Conservation (phyloP, 1,140 invertebrate genomes). For the Pachypeltis micranthus region DNA sequence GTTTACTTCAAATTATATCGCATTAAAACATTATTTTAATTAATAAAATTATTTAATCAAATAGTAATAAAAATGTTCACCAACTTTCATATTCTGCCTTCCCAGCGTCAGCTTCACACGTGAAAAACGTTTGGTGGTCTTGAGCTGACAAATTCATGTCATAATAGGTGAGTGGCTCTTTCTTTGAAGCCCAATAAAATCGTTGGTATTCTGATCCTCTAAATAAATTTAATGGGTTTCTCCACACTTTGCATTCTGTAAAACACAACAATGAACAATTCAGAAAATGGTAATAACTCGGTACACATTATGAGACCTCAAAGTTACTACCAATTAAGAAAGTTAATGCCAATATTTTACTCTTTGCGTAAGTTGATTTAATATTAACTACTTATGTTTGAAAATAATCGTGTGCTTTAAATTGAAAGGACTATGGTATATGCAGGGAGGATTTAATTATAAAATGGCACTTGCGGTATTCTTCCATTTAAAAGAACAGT, state of each 20-base stretch:
- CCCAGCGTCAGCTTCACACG: constrained; percentile 78
- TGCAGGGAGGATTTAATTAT: too few species aligned
- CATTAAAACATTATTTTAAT: background rate
- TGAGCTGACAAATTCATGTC: constrained; percentile 99
- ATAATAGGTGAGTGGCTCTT: constrained; percentile 94
- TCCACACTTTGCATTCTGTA: constrained; percentile 92
- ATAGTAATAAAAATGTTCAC: constrained; percentile 20
- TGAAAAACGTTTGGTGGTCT: constrained; percentile 98
- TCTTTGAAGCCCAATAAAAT: constrained; percentile 80
- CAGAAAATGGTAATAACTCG: constrained; percentile 8
- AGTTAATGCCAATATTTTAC: too few species aligned
- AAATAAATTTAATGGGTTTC: constrained; percentile 92
- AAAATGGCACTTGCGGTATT: too few species aligned
- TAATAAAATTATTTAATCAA: background rate
- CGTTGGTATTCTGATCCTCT: constrained; percentile 92
- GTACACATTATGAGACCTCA: too few species aligned
- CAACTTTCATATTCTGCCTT: constrained; percentile 85
- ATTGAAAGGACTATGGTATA: too few species aligned
- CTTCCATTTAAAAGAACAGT: too few species aligned
- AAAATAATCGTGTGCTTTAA: too few species aligned
- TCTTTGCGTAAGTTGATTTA: too few species aligned
- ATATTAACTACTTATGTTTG: too few species aligned
- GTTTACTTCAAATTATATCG: background rate
- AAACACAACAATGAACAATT: constrained; percentile 30
- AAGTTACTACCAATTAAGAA: too few species aligned